These are phyloP conservation scores for Icerya purchasi DNA, from an alignment of 2,888 invertebrate species.

Conservation along the genomic window DNA sequence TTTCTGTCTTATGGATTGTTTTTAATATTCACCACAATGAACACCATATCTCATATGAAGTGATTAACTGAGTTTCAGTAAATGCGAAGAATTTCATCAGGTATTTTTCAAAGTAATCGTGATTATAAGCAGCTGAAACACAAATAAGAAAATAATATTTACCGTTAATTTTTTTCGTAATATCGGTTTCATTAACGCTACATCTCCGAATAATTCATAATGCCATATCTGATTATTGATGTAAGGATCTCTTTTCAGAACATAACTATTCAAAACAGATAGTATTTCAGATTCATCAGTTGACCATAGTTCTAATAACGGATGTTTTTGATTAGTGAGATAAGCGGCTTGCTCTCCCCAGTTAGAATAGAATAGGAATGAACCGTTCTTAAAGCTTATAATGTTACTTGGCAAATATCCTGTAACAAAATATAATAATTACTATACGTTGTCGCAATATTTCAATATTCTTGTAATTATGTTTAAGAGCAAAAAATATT, in stretches of 20 bases:
- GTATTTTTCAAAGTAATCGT: background rate
- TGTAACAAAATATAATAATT: too few species aligned
- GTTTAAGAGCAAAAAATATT: too few species aligned
- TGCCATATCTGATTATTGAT: slow-evolving; percentile 59
- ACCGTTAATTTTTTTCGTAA: slow-evolving; percentile 29
- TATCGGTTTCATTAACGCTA: slow-evolving; percentile 55
- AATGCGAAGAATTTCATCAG: too few species aligned
- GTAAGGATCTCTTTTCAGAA: slow-evolving; percentile 47
- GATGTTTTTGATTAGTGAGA: slow-evolving; percentile 59
- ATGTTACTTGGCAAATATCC: slow-evolving; percentile 39
- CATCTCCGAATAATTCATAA: slow-evolving; percentile 64
- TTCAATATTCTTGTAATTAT: too few species aligned
- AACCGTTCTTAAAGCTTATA: slow-evolving; percentile 54
- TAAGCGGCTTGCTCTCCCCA: slow-evolving; percentile 53
- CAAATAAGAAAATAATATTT: too few species aligned
- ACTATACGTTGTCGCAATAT: too few species aligned
- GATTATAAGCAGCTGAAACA: too few species aligned
- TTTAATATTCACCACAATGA: too few species aligned
- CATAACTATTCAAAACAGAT: slow-evolving; percentile 71
- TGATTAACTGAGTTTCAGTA: too few species aligned
- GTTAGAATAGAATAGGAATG: slow-evolving; percentile 47
- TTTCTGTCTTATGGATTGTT: too few species aligned
- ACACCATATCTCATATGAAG: too few species aligned
- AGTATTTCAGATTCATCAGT: slow-evolving; percentile 78
- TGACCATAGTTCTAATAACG: slow-evolving; percentile 55